phyloP scores from a whole-genome alignment of 2,797 vertebrate species.

The Enteromius viviparus region DNA sequence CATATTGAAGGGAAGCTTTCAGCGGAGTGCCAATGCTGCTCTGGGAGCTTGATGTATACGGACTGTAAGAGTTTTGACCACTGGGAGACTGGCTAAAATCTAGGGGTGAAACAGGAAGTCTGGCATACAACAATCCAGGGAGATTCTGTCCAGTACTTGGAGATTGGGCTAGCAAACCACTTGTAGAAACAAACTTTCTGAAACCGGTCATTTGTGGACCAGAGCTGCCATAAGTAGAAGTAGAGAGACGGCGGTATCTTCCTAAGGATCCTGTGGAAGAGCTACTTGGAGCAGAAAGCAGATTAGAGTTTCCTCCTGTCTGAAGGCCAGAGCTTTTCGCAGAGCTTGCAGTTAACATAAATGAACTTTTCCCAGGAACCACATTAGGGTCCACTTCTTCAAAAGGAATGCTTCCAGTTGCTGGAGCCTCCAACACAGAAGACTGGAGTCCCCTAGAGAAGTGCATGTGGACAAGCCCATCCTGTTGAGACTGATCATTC shows the following conservation, averaged over 20 bases:
- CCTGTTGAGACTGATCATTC: not conserved
- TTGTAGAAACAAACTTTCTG: not conserved
- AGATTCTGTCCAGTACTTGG: not conserved
- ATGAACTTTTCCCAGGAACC: not conserved
- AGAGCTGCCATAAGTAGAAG: not conserved
- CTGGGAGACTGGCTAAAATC: not conserved
- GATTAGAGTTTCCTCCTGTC: not conserved
- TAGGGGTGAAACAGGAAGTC: not conserved
- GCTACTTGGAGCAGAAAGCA: not conserved
- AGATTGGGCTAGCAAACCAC: not conserved
- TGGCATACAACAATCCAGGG: not conserved
- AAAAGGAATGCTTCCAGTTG: not conserved
- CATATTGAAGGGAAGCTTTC: not conserved
- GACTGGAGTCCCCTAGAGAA: not conserved
- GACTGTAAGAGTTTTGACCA: not conserved
- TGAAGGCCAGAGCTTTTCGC: not conserved
- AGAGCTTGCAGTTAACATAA: not conserved
- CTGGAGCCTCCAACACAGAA: not conserved
- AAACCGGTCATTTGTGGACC: not conserved
- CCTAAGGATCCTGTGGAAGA: not conserved
- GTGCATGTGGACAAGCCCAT: not conserved
- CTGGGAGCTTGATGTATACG: not conserved
- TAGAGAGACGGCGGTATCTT: not conserved
- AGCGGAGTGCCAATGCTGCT: not conserved
- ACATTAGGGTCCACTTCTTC: slow-evolving; percentile 8